A percentile compares a stretch with the other conserved stretches of the same genome.
phyloP scores from a whole-genome alignment of 1,140 invertebrate genomes.

The Papilio glaucus region DNA sequence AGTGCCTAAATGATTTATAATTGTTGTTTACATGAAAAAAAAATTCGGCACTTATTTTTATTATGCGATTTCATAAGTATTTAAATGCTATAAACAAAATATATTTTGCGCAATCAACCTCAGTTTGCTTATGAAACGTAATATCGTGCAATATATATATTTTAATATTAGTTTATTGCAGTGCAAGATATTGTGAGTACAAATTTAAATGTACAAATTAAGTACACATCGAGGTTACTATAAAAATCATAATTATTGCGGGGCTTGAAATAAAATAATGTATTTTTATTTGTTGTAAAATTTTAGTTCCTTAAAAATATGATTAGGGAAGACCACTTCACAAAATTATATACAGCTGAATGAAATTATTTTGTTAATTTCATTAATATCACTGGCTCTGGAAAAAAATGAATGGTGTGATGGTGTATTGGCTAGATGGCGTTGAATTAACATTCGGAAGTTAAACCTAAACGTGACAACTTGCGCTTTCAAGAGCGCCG shows the following conservation, averaged over 20 bases:
- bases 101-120: background rate
- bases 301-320: no score
- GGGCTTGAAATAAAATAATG: no score
- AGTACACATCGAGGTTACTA: background rate
- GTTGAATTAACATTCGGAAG: conserved; percentile 22
- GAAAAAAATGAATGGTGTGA: no score
- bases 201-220: background rate
- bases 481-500: conserved; percentile 51
- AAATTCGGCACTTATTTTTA: background rate
- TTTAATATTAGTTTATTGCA: background rate
- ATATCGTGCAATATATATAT: background rate
- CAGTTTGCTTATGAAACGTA: background rate
- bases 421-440: background rate
- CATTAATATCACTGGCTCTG: no score
- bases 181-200: background rate
- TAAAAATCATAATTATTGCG: no score
- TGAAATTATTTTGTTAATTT: no score
- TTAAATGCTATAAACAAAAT: background rate
- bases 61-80: conserved; percentile 2
- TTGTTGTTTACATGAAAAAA: background rate
- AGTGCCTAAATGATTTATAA: background rate
- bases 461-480: conserved; percentile 40
- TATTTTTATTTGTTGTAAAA: no score
- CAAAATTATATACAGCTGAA: no score
- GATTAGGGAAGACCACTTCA: no score